Conservation (phyloP, 2,113 vertebrate species). For the Thunnus maccoyii region DNA sequence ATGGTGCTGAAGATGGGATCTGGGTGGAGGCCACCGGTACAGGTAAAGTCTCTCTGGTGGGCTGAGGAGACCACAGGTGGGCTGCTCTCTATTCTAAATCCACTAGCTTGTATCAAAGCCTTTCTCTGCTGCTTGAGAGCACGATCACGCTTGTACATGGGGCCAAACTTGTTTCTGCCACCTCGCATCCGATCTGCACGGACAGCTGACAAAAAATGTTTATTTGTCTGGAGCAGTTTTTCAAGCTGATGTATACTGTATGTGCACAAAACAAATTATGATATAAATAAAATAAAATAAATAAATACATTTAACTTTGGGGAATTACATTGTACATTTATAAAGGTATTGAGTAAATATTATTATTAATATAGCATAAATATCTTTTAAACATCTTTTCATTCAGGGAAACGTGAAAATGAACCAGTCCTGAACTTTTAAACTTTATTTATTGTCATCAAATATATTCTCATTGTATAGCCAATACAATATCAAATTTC, state of each 20-base stretch:
- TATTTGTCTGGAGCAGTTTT: neutral
- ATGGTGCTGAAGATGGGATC: conserved; percentile 78
- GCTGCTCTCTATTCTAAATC: neutral
- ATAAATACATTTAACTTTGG: no score
- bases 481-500: no score
- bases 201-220: conserved; percentile 85
- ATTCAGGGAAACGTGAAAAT: no score
- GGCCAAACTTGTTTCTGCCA: conserved; percentile 95
- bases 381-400: no score
- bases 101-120: conserved; percentile 87
- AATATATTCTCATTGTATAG: no score
- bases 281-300: no score
- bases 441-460: no score
- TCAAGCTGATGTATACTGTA: conserved; percentile 3
- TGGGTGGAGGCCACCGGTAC: conserved; percentile 74
- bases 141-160: conserved; percentile 95
- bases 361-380: no score
- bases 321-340: no score
- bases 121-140: conserved; percentile 96
- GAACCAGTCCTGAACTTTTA: no score
- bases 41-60: conserved; percentile 83
- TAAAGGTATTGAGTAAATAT: no score
- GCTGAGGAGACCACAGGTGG: conserved; percentile 76
- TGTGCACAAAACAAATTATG: no score
- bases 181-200: conserved; percentile 94